Evolutionary conservation across 2,888 invertebrate species (phyloP).

Genomic region (Vandiemenella viatica): DNA sequence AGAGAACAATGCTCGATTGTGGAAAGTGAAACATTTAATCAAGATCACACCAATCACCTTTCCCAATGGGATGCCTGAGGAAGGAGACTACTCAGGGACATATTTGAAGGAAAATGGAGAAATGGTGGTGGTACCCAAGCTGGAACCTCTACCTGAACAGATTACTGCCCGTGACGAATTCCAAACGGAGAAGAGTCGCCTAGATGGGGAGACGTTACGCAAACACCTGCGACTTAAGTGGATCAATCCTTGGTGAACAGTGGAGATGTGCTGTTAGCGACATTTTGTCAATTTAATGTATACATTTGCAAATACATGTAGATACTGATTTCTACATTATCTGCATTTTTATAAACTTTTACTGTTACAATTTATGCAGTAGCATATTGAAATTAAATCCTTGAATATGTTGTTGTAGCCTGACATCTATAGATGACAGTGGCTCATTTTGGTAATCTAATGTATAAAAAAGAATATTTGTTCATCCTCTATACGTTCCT

Average conservation of each 20-base stretch:
- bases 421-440: too few species aligned
- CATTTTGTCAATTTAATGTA: too few species aligned
- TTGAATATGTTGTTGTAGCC: too few species aligned
- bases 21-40: conserved; percentile 73
- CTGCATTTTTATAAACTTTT: too few species aligned
- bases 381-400: too few species aligned
- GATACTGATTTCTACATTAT: too few species aligned
- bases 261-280: too few species aligned
- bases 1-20: conserved; percentile 52
- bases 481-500: too few species aligned
- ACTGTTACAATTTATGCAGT: too few species aligned
- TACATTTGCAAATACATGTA: too few species aligned
- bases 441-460: too few species aligned
- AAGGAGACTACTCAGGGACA: conserved; percentile 51
- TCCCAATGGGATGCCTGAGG: conserved; percentile 63
- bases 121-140: conserved; percentile 42
- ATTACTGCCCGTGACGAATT: conserved; percentile 44
- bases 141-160: conserved; percentile 32
- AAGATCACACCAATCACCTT: conserved; percentile 65
- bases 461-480: too few species aligned
- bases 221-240: conserved; percentile 54
- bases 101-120: conserved; percentile 61
- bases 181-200: conserved; percentile 38
- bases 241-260: conserved; percentile 37
- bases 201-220: conserved; percentile 53